Percentiles rank a stretch among this genome's conserved stretches.
Conservation (phyloP, 2,888 invertebrate species). For the Melanostoma mellinum region DNA sequence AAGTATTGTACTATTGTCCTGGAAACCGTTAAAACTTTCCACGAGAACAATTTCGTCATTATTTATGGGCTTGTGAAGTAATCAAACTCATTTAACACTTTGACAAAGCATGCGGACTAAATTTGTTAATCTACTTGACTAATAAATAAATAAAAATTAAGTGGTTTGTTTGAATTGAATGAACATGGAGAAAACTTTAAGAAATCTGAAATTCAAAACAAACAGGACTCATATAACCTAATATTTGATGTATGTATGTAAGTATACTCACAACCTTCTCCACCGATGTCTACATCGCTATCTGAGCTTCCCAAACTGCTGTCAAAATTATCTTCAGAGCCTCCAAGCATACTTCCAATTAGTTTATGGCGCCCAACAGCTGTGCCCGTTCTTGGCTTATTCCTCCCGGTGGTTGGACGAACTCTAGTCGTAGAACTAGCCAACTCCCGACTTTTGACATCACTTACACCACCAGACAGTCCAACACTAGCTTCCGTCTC, state of each 20-base stretch:
- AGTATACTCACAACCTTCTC: conserved; percentile 64
- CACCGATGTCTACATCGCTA: conserved; percentile 80
- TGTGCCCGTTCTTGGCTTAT: conserved; percentile 74
- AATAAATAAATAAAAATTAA: too few species aligned
- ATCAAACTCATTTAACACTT: too few species aligned
- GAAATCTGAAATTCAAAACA: too few species aligned
- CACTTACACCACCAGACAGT: conserved; percentile 10
- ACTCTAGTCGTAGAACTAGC: conserved; percentile 77
- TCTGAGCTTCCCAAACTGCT: conserved; percentile 81
- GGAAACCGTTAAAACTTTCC: too few species aligned
- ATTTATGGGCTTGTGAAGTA: too few species aligned
- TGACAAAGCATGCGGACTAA: too few species aligned
- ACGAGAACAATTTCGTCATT: too few species aligned
- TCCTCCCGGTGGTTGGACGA: conserved; percentile 81
- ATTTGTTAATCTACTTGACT: too few species aligned
- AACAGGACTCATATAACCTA: not conserved
- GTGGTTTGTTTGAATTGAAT: too few species aligned
- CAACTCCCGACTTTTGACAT: conserved; percentile 32
- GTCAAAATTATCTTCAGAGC: conserved; percentile 77
- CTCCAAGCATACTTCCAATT: conserved; percentile 73
- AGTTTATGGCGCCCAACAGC: conserved; percentile 70
- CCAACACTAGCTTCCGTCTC: conserved; percentile 26
- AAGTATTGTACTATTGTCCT: too few species aligned
- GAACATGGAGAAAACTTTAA: too few species aligned
- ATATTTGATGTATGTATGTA: not conserved